These are phyloP conservation scores for Corythoichthys haematopterus DNA, from an alignment of 2,113 vertebrate genomes.

Conservation along the genomic window DNA sequence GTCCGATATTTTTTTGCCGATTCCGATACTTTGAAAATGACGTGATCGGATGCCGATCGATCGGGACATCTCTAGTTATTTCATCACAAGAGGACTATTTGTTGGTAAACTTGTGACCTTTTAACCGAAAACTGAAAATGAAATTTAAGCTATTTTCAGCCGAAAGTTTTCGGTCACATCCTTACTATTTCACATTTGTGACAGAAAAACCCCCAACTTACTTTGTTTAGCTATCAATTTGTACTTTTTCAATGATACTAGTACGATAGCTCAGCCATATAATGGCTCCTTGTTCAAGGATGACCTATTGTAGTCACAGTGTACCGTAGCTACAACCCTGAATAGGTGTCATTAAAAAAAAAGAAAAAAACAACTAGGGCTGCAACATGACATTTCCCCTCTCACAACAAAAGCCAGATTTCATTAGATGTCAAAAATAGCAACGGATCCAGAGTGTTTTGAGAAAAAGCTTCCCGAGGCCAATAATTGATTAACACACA, in stretches of 20 bases:
- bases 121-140: too few relatives aligned
- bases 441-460: constrained; percentile 38
- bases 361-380: constrained; percentile 11
- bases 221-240: constrained; percentile 52
- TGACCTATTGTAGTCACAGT: constrained; percentile 4
- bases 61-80: too few relatives aligned
- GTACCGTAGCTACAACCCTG: not conserved
- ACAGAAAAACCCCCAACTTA: constrained; percentile 29
- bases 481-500: constrained; percentile 67
- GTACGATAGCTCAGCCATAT: too few relatives aligned
- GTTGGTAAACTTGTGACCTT: too few relatives aligned
- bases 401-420: constrained; percentile 9
- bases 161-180: too few relatives aligned
- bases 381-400: constrained; percentile 1
- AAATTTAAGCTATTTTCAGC: too few relatives aligned
- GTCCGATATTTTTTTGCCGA: too few relatives aligned
- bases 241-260: not conserved
- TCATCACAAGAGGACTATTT: too few relatives aligned
- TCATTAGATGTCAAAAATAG: constrained; percentile 54
- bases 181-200: constrained; percentile 35
- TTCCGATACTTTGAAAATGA: too few relatives aligned
- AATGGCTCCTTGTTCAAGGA: not conserved
- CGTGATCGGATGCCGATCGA: too few relatives aligned
- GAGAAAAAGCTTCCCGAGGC: constrained; percentile 49
- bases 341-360: not conserved